A percentile compares a stretch with the other conserved stretches of the same genome.
Conservation (phyloP, 2,888 invertebrate species). For the Folsomia manolachei region DNA sequence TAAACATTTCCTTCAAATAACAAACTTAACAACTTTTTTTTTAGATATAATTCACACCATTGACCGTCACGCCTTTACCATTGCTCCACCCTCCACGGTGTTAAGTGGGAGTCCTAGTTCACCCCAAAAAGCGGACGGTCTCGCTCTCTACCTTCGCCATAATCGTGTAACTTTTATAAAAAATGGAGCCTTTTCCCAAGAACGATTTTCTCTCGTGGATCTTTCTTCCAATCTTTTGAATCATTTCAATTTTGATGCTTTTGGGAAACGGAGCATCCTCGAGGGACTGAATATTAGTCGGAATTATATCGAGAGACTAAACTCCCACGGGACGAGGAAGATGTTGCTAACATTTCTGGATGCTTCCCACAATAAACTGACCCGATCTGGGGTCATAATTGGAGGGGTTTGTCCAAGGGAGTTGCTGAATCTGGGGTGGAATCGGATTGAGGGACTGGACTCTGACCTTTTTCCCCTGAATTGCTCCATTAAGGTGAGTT, state of each 20-base stretch:
- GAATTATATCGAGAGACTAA: constrained; percentile 72
- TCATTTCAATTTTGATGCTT: constrained; percentile 68
- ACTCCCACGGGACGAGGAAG: constrained; percentile 63
- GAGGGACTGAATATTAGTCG: constrained; percentile 73
- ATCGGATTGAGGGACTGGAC: constrained; percentile 70
- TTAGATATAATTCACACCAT: constrained; percentile 69
- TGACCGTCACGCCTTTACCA: constrained; percentile 68
- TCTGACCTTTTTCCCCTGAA: constrained; percentile 43
- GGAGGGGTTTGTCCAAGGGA: constrained; percentile 56
- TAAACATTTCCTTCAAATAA: too few relatives aligned
- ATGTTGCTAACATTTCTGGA: constrained; percentile 64
- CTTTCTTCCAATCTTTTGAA: constrained; percentile 56
- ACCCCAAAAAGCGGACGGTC: constrained; percentile 60
- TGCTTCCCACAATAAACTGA: constrained; percentile 68
- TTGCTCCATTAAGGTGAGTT: constrained; percentile 49
- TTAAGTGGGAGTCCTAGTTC: constrained; percentile 66
- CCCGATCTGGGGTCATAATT: constrained; percentile 33
- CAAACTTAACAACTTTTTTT: too few relatives aligned
- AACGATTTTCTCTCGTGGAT: constrained; percentile 47
- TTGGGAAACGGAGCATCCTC: constrained; percentile 74
- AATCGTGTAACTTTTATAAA: constrained; percentile 71
- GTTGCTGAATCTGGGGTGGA: constrained; percentile 73
- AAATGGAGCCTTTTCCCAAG: constrained; percentile 70
- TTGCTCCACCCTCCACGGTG: constrained; percentile 67
- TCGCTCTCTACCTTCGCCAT: constrained; percentile 67